A percentile compares a stretch with the other conserved stretches of the same genome.
These are phyloP conservation scores for Brachymystax lenok DNA, from an alignment of 2,797 vertebrate species.

Conservation along the genomic window DNA sequence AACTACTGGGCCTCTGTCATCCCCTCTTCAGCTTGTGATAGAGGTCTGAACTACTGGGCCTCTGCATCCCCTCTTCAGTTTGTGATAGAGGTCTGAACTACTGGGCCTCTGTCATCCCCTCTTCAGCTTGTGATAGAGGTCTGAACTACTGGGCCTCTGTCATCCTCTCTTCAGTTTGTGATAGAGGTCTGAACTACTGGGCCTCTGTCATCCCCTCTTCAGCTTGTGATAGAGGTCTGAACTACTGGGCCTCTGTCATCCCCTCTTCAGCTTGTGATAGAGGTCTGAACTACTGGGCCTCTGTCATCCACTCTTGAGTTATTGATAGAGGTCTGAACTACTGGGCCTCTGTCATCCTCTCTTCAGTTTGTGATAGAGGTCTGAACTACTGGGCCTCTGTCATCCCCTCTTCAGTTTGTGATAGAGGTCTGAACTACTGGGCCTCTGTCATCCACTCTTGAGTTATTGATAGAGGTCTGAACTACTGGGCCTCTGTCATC, in stretches of 20 bases:
- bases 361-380: background rate
- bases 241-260: background rate
- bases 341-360: background rate
- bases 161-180: background rate
- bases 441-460: slow-evolving; percentile 6
- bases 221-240: slow-evolving; percentile 16
- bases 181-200: background rate
- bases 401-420: slow-evolving; percentile 11
- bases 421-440: slow-evolving; percentile 1
- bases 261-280: slow-evolving; percentile 19
- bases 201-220: background rate
- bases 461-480: slow-evolving; percentile 15
- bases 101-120: background rate
- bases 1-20: background rate
- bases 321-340: slow-evolving; percentile 12
- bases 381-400: background rate
- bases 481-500: background rate
- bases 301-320: slow-evolving; percentile 16
- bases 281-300: slow-evolving; percentile 1
- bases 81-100: slow-evolving; percentile 14
- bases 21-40: slow-evolving; percentile 11
- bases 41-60: background rate
- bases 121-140: slow-evolving; percentile 22
- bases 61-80: slow-evolving; percentile 14
- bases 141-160: slow-evolving; percentile 2